These are phyloP conservation scores for Galaxea fascicularis DNA, from an alignment of 92 coral and sea anemone genomes.

Conservation along the genomic window DNA sequence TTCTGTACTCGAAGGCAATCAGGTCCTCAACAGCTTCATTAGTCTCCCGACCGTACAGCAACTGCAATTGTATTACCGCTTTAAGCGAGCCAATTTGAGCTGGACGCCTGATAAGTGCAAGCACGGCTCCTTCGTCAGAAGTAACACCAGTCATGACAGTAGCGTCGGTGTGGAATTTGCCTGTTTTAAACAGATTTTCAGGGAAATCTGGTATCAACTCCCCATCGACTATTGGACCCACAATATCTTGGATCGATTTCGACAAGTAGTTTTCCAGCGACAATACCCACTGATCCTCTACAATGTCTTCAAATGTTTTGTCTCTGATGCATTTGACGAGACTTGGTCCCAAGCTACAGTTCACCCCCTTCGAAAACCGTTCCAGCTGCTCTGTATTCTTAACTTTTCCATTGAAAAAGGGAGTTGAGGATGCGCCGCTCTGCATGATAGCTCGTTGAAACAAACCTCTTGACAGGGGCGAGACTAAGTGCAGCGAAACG, in stretches of 20 bases:
- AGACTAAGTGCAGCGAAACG: slow-evolving; percentile 61
- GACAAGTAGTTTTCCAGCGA: neutral
- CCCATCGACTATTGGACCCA: slow-evolving; percentile 60
- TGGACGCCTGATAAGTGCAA: slow-evolving; percentile 2
- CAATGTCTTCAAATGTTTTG: slow-evolving; percentile 41
- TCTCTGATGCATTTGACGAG: slow-evolving; percentile 38
- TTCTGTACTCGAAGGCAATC: slow-evolving; percentile 47
- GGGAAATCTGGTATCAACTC: slow-evolving; percentile 73
- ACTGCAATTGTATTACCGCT: slow-evolving; percentile 17
- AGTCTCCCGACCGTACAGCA: slow-evolving; percentile 1
- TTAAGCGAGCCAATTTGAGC: slow-evolving; percentile 36
- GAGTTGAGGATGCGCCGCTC: slow-evolving; percentile 28
- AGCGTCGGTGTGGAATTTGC: slow-evolving; percentile 15
- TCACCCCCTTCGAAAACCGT: slow-evolving; percentile 24
- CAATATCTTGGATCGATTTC: slow-evolving; percentile 1
- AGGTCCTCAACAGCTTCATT: slow-evolving; percentile 48
- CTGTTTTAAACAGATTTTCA: slow-evolving; percentile 30
- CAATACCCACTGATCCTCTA: slow-evolving; percentile 37
- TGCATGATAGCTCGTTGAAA: slow-evolving; percentile 59
- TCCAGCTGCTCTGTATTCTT: slow-evolving; percentile 1
- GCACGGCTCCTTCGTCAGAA: slow-evolving; percentile 51
- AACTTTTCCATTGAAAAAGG: slow-evolving; percentile 26
- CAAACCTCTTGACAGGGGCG: slow-evolving; percentile 53
- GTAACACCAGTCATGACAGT: slow-evolving; percentile 68
- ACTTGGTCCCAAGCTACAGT: slow-evolving; percentile 33